Evolutionary conservation across 2,113 vertebrate genomes (phyloP).

Genomic region (Tylochromis polylepis): DNA sequence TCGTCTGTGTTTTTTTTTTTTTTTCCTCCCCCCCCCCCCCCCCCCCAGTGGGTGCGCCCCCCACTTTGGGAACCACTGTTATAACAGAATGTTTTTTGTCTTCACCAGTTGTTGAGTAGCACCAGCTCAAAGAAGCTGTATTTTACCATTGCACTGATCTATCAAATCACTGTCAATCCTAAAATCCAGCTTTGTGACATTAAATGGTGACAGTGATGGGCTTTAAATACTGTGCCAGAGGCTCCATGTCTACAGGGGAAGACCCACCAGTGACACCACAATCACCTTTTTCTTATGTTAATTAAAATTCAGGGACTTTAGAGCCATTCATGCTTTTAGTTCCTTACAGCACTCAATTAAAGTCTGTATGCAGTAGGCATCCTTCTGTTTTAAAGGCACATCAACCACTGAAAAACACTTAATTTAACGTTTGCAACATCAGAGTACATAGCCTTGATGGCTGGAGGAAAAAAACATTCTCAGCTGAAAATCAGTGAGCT

Average conservation of each 20-base stretch:
- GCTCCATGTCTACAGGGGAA: background rate
- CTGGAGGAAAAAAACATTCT: background rate
- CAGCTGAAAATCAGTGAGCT: accelerated
- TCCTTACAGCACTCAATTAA: background rate
- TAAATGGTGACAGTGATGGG: background rate
- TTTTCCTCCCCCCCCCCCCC: no score
- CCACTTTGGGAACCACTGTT: no score
- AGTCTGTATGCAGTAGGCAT: background rate
- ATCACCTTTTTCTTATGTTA: background rate
- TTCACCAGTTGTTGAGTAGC: background rate
- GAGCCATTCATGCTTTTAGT: background rate
- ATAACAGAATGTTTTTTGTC: background rate
- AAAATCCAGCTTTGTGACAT: background rate
- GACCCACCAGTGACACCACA: background rate
- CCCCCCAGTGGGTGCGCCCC: no score
- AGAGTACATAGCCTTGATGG: background rate
- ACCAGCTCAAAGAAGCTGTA: background rate
- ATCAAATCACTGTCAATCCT: background rate
- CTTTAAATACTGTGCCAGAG: background rate
- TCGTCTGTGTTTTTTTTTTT: no score
- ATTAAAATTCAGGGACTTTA: background rate
- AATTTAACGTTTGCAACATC: background rate
- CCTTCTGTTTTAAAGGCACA: background rate
- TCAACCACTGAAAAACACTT: background rate
- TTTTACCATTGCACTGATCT: background rate